phyloP scores from a whole-genome alignment of 2,113 vertebrate genomes.

The Carollia perspicillata region DNA sequence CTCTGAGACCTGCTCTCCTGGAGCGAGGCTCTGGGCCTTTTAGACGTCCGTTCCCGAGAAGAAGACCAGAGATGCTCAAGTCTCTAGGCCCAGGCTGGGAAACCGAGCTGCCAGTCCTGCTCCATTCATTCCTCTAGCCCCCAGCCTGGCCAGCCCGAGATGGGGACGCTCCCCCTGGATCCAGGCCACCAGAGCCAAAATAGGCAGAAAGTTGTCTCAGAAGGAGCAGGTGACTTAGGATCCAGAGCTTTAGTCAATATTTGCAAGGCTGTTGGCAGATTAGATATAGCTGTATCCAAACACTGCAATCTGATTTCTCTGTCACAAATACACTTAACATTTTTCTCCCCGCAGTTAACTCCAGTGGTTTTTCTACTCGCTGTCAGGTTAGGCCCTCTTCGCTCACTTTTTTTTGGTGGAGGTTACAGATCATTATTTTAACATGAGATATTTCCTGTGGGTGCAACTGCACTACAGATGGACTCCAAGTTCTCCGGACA shows the following conservation, averaged over 20 bases:
- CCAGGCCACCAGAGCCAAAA: background rate
- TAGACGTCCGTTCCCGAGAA: constrained; percentile 47
- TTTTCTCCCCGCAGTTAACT: constrained; percentile 25
- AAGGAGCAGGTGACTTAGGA: constrained; percentile 44
- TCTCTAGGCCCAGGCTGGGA: background rate
- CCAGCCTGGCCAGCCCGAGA: background rate
- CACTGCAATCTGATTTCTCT: constrained; percentile 66
- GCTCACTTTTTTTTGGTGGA: background rate
- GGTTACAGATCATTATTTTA: constrained; percentile 53
- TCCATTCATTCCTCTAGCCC: background rate
- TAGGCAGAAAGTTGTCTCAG: background rate
- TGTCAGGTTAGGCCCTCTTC: constrained; percentile 16
- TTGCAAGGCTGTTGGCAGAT: constrained; percentile 72
- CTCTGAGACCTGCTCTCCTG: constrained; percentile 56
- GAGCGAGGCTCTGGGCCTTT: constrained; percentile 30
- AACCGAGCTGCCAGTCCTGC: background rate
- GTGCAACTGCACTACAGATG: constrained; percentile 11
- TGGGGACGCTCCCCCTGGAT: background rate
- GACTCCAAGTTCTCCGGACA: constrained; percentile 31
- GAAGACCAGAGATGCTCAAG: background rate
- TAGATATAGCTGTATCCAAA: constrained; percentile 70
- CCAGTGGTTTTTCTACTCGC: constrained; percentile 4
- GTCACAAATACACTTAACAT: constrained; percentile 68
- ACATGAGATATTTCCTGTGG: constrained; percentile 40
- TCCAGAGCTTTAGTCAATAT: constrained; percentile 70